phyloP scores from a whole-genome alignment of 2,888 invertebrate species.

The Heteromurus nitidus region DNA sequence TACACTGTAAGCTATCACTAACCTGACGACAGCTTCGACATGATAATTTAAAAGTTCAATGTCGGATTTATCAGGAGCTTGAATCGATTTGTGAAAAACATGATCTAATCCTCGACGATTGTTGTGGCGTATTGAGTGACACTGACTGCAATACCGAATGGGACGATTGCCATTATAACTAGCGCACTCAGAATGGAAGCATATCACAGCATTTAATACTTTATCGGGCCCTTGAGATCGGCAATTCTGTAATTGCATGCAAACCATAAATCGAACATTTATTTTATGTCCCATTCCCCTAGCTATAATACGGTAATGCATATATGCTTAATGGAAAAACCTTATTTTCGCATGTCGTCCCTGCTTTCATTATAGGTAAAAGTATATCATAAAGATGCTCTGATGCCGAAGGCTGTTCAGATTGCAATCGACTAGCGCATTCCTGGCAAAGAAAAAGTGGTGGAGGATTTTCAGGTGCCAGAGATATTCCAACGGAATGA shows the following conservation, averaged over 20 bases:
- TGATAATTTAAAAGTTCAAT: conserved; percentile 93
- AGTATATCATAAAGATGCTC: conserved; percentile 90
- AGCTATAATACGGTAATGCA: no score
- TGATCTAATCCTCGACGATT: conserved; percentile 91
- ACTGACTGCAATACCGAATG: conserved; percentile 93
- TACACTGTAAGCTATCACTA: no score
- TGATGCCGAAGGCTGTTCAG: conserved; percentile 87
- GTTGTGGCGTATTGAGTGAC: conserved; percentile 92
- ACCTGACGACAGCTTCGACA: conserved; percentile 96
- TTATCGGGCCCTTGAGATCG: conserved; percentile 79
- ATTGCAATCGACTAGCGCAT: conserved; percentile 91
- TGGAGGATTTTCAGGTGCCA: conserved; percentile 86
- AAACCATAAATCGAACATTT: no score
- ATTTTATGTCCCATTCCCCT: no score
- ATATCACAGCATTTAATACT: conserved; percentile 62
- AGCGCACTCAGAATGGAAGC: conserved; percentile 87
- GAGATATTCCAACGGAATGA: conserved; percentile 91
- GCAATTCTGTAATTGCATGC: conserved; percentile 94
- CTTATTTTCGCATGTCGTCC: conserved; percentile 97
- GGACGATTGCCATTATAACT: conserved; percentile 96
- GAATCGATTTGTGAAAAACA: conserved; percentile 90
- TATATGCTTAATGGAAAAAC: no score
- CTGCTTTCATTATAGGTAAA: conserved; percentile 91
- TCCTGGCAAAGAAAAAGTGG: conserved; percentile 97
- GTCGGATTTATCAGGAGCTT: conserved; percentile 92